phyloP scores from a whole-genome alignment of 2,797 vertebrate species.

The Echeneis naucrates region DNA sequence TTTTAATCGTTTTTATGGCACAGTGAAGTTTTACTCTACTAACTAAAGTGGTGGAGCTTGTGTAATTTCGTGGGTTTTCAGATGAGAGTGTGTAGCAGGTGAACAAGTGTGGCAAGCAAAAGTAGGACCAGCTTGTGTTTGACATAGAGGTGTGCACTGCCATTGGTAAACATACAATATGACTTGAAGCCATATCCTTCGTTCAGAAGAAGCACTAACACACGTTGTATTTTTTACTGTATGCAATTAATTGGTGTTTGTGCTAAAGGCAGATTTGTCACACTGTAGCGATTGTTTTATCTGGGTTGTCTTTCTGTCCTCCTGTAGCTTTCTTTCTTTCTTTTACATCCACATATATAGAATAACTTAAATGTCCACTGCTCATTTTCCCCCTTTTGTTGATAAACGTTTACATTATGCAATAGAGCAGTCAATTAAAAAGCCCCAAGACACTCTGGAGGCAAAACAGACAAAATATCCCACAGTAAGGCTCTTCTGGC shows the following conservation, averaged over 20 bases:
- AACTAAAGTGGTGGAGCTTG: not conserved
- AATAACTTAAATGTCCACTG: not conserved
- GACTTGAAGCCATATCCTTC: conserved; percentile 42
- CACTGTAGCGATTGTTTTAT: not conserved
- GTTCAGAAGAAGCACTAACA: conserved; percentile 23
- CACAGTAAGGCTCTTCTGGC: conserved; percentile 15
- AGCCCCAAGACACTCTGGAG: not conserved
- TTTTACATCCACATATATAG: not conserved
- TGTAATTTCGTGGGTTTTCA: too few relatives aligned
- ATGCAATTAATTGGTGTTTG: not conserved
- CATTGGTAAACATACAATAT: conserved; percentile 73
- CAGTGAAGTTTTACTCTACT: not conserved
- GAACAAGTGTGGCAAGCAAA: conserved; percentile 6
- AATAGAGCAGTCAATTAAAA: not conserved
- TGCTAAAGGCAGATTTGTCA: conserved; percentile 40
- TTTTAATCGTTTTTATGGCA: not conserved
- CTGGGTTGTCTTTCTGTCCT: not conserved
- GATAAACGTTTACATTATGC: not conserved
- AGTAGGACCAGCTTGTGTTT: conserved; percentile 70
- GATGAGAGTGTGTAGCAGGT: not conserved
- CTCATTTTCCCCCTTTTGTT: not conserved
- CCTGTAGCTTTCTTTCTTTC: not conserved
- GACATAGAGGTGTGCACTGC: conserved; percentile 74
- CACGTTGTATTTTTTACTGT: not conserved
- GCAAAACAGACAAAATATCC: conserved; percentile 13